phyloP scores from a whole-genome alignment of 2,888 invertebrate genomes.

The Andrena praecox region DNA sequence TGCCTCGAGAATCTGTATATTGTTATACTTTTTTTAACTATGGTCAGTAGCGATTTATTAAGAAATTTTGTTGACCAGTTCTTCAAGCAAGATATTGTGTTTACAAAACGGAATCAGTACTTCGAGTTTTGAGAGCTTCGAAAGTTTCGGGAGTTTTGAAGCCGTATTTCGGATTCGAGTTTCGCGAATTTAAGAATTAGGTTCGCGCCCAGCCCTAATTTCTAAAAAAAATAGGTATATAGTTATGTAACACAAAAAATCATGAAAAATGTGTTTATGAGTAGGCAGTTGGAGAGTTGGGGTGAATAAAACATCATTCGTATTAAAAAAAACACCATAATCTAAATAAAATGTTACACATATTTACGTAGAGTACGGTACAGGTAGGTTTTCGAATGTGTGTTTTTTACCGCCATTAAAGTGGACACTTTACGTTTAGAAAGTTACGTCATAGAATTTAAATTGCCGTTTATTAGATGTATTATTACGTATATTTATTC shows the following conservation, averaged over 20 bases:
- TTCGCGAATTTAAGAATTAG: too few relatives aligned
- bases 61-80: too few relatives aligned
- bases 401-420: background rate
- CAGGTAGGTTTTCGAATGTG: conserved; percentile 36
- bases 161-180: too few relatives aligned
- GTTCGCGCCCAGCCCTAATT: too few relatives aligned
- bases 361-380: background rate
- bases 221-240: conserved; percentile 18
- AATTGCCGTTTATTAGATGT: background rate
- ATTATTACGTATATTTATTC: background rate
- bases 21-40: too few relatives aligned
- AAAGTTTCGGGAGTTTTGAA: too few relatives aligned
- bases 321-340: background rate
- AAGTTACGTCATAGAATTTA: background rate
- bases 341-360: conserved; percentile 4
- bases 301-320: background rate
- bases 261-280: conserved; percentile 4
- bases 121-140: too few relatives aligned
- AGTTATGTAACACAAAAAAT: conserved; percentile 13
- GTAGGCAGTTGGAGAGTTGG: background rate
- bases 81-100: too few relatives aligned
- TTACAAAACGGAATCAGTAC: too few relatives aligned
- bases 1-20: too few relatives aligned
- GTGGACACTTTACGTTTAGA: background rate
- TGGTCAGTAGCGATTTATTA: too few relatives aligned